Evolutionary conservation across 1,140 invertebrate genomes (phyloP).

Genomic region (Palaemon carinicauda): DNA sequence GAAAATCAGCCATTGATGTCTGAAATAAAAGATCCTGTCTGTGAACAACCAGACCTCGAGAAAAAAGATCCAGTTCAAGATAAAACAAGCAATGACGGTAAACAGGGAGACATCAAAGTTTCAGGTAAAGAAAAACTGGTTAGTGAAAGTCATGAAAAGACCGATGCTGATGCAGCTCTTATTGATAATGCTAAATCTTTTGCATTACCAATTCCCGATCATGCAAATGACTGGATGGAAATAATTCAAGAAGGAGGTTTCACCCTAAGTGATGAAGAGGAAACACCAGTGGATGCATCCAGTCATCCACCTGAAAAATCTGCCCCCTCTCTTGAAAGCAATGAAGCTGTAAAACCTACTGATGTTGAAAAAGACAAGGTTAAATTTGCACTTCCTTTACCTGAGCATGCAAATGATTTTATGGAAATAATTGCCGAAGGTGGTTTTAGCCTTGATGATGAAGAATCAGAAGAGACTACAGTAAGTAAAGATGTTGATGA

Average conservation of each 20-base stretch:
- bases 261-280: slow-evolving; percentile 25
- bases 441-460: slow-evolving; percentile 43
- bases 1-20: background rate
- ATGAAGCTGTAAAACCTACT: background rate
- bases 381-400: slow-evolving; percentile 39
- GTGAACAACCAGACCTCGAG: too few species aligned
- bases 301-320: background rate
- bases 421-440: slow-evolving; percentile 53
- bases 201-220: slow-evolving; percentile 17
- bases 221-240: slow-evolving; percentile 47
- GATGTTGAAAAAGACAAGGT: background rate
- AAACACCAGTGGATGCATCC: background rate
- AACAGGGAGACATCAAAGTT: background rate
- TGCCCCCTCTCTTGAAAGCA: background rate
- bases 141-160: too few species aligned
- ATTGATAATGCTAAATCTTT: background rate
- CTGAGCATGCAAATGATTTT: slow-evolving; percentile 58
- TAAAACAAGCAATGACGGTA: background rate
- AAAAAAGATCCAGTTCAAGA: background rate
- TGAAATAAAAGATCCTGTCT: background rate
- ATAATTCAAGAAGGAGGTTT: slow-evolving; percentile 40
- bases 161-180: too few species aligned
- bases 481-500: background rate
- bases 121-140: background rate
- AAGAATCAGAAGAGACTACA: slow-evolving; percentile 18